Evolutionary conservation across 2,113 vertebrate genomes (phyloP), one percentile per base, ranked within the genome.

Genomic region (Turnix velox): DNA sequence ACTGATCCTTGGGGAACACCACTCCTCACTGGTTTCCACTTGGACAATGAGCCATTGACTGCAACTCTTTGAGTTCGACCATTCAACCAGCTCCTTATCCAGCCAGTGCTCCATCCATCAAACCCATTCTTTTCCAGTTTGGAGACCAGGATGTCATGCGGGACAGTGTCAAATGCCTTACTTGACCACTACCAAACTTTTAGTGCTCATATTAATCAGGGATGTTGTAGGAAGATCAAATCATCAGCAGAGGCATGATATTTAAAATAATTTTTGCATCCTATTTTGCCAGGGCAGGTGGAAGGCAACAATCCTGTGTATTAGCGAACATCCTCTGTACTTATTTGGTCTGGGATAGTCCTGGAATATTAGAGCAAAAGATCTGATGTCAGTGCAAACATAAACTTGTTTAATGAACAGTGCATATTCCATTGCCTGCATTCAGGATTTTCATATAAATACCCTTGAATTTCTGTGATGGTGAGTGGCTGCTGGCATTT

Each of bases 361-460:
- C 14, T 73, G 33, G 33, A 65, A 40, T 72, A 65, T 54, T 45
- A 58, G n/a, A 87, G 74, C 27, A 92, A 55, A 90, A 62, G 20
- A 0, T 63, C 25, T 58, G 25, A 2, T 20, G 52, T 72, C 17
- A 24, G 25, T 37, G 9, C 18, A 48, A 4, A 6, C 0, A 1
- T 27, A 66, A 54, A 66, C 28, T 39, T 43, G 19, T 7, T 52
- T 37, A 75, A 42, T 66, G 46, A 58, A 27, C 18, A 59, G 57
- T 52, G 7, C 63, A 18, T 40, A 58, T 33, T 28, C 2, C 71
- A 5, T 54, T 55, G 66, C 7, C 18, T 88, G 51, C 45, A 19
- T 43, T 48, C 25, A 54, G 51, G 40, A 42, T 25, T 93, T 14
- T 18, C 17, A 8, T 28, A 16, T 28, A 40, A 69, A 77, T 14